Evolutionary conservation across 2,888 invertebrate genomes (phyloP).

Genomic region (Pocota personata): DNA sequence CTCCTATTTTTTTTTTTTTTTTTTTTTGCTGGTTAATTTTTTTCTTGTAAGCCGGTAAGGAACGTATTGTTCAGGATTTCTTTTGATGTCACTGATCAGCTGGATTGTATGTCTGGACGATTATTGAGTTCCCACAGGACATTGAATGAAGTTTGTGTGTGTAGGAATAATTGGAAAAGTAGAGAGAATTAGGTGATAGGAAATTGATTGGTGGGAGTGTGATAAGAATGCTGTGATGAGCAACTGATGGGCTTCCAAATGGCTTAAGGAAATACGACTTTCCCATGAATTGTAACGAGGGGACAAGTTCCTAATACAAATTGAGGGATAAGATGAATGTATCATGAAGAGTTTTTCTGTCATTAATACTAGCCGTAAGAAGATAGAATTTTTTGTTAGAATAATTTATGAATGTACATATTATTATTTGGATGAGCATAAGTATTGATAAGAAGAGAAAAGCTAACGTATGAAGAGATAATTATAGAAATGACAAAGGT

Average conservation of each 20-base stretch:
- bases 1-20: neutral
- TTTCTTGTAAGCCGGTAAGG: neutral
- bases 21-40: neutral
- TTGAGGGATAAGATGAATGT: neutral
- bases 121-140: slow-evolving; percentile 49
- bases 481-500: no score
- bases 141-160: slow-evolving; percentile 33
- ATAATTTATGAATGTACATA: no score
- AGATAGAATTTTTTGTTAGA: neutral
- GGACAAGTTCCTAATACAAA: neutral
- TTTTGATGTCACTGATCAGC: slow-evolving; percentile 68
- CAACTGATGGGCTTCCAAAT: slow-evolving; percentile 32
- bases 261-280: slow-evolving; percentile 36
- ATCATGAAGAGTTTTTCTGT: neutral
- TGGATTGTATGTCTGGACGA: slow-evolving; percentile 51
- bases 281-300: slow-evolving; percentile 16
- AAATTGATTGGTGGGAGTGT: neutral
- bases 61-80: slow-evolving; percentile 54
- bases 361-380: neutral
- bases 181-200: neutral
- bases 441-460: no score
- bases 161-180: slow-evolving; percentile 49
- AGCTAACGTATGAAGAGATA: no score
- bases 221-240: slow-evolving; percentile 27
- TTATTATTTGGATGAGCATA: no score